These are phyloP conservation scores for Aphodius granarius DNA, from an alignment of 2,888 invertebrate genomes.

Conservation along the genomic window DNA sequence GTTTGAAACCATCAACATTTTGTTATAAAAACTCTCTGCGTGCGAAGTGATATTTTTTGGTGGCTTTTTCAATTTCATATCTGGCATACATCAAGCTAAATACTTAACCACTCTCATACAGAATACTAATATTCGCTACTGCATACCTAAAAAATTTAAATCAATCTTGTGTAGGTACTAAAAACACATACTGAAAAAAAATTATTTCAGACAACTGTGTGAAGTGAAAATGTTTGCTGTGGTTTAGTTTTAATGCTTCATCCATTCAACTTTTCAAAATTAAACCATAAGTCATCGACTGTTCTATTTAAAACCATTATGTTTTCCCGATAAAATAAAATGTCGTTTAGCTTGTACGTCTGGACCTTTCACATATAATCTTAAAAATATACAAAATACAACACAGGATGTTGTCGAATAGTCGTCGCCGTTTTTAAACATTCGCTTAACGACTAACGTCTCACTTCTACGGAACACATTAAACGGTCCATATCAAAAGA, in stretches of 20 bases:
- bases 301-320: neutral
- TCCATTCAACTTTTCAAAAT: neutral
- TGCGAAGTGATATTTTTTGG: too few species aligned
- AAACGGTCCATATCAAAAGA: conserved; percentile 9
- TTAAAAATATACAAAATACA: neutral
- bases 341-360: neutral
- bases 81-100: too few species aligned
- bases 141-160: too few species aligned
- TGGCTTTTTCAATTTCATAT: too few species aligned
- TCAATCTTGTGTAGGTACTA: too few species aligned
- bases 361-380: neutral
- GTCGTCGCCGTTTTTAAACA: conserved; percentile 5
- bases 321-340: neutral
- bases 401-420: conserved; percentile 11
- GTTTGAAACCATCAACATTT: too few species aligned
- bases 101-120: too few species aligned
- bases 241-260: neutral
- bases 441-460: neutral
- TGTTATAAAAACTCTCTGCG: too few species aligned
- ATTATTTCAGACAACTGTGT: too few species aligned
- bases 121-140: too few species aligned
- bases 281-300: neutral
- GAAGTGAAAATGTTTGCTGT: too few species aligned
- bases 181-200: neutral
- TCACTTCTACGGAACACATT: neutral